Conservation (phyloP, 2,113 vertebrate species). For the Nibea coibor region DNA sequence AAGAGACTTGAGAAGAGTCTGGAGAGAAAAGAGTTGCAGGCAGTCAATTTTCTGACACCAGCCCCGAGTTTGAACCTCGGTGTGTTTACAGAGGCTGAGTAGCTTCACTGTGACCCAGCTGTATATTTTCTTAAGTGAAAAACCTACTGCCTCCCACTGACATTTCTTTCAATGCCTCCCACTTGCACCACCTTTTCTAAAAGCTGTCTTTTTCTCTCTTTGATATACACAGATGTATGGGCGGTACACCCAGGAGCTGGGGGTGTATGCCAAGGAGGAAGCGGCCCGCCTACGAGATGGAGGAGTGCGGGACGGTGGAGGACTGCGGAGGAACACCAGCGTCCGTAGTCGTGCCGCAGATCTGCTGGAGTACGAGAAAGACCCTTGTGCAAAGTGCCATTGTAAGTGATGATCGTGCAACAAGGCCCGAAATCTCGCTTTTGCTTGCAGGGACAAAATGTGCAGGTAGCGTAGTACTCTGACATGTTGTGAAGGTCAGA, state of each 20-base stretch:
- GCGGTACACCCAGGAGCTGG: constrained; percentile 96
- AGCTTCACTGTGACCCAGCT: background rate
- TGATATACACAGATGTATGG: constrained; percentile 92
- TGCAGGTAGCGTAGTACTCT: background rate
- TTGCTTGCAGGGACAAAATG: background rate
- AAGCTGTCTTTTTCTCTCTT: constrained; percentile 33
- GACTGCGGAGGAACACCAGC: constrained; percentile 80
- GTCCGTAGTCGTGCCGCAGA: constrained; percentile 83
- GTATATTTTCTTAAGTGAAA: constrained; percentile 9
- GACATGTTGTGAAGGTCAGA: constrained; percentile 50
- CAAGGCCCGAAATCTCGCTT: background rate
- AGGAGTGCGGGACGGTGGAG: constrained; percentile 86
- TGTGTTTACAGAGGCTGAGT: no score
- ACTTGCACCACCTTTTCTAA: constrained; percentile 28
- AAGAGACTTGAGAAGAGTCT: constrained; percentile 8
- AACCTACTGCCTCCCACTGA: constrained; percentile 26
- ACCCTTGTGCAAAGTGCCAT: constrained; percentile 89
- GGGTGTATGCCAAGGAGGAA: constrained; percentile 95
- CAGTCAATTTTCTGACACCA: constrained; percentile 19
- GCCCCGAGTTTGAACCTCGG: no score
- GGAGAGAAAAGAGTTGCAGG: constrained; percentile 13
- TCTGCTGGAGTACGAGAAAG: constrained; percentile 90
- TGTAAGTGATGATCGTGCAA: constrained; percentile 81
- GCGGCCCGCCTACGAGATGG: constrained; percentile 93
- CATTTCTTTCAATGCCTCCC: constrained; percentile 27